Percentiles rank a stretch among this genome's conserved stretches.
Conservation (phyloP, 1,140 invertebrate species). For the Temnothorax longispinosus region DNA sequence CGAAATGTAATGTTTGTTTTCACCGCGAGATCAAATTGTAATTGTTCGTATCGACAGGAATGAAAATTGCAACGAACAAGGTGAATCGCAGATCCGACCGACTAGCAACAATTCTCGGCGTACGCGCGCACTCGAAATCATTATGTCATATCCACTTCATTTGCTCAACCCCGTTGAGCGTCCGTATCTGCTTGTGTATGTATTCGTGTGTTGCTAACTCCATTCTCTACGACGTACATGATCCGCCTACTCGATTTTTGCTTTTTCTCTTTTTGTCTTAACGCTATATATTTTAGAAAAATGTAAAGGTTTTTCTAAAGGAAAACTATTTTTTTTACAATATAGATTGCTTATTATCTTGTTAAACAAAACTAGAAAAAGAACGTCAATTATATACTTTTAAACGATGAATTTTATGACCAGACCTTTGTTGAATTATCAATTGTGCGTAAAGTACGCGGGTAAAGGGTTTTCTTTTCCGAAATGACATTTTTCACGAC, state of each 20-base stretch:
- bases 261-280: constrained; percentile 12
- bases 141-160: constrained; percentile 77
- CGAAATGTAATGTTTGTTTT: constrained; percentile 58
- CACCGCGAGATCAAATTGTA: constrained; percentile 41
- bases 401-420: not conserved
- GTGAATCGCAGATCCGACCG: constrained; percentile 47
- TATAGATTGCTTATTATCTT: constrained; percentile 37
- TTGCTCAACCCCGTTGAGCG: constrained; percentile 69
- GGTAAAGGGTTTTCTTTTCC: not conserved
- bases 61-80: constrained; percentile 67
- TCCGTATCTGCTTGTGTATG: constrained; percentile 42
- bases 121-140: constrained; percentile 72
- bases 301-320: constrained; percentile 9
- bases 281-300: constrained; percentile 35
- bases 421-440: not conserved
- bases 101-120: constrained; percentile 62
- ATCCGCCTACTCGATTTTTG: constrained; percentile 50
- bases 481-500: not conserved
- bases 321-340: constrained; percentile 56
- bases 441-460: no score
- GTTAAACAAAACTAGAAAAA: constrained; percentile 52
- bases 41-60: constrained; percentile 61
- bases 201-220: constrained; percentile 62
- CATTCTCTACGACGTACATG: constrained; percentile 60
- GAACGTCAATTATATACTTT: not conserved